Evolutionary conservation across 2,113 vertebrate species (phyloP), one percentile per base, ranked within the genome.

Genomic region (Misgurnus anguillicaudatus): DNA sequence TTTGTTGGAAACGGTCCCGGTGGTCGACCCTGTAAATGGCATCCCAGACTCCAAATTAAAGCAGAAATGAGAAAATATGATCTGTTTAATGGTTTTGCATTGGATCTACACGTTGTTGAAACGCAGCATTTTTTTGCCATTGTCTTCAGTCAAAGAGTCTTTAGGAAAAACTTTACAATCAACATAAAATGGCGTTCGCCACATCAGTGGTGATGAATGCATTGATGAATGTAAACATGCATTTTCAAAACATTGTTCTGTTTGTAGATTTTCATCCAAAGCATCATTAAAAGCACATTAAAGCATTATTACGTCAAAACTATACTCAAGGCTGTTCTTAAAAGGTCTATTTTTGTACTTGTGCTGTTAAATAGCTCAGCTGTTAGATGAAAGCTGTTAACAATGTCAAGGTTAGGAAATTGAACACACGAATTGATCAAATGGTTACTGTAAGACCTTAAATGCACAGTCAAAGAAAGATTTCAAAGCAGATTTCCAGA

Each of bases 1-100:
- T 87, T 77, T 84, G 53, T 88, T 91, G 91, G 89, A 89, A 38
- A 41, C 63, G 3, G 60, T 87, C 88, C 89, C 85, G 86, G 89
- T 85, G 24, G 61, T 66, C 31, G 2, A 16, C 68, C n/a, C 36
- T 21, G 58, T 75, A 57, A 74, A 55, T 21, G 36, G 10, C 64
- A 61, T 39, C 21, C 4, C 24, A 48, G 39, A 45, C 38, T 19
- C 31, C 31, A 60, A 69, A 70, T 72, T 16, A 36, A 19, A 61
- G 70, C 16, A 53, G 60, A 39, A 19, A 19, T 64, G 73, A 64
- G 72, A 64, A 75, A 75, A 75, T 64, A 21, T 3, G 45, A 84
- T 83, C 66, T 75, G 83, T 72, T 77, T 85, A 86, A 87, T 85
- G 83, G 80, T 80, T 85, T 63, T 80, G 79, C 83, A 80, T 83